A percentile compares a stretch with the other conserved stretches of the same genome.
Conservation (phyloP, 2,888 invertebrate genomes). For the Cyaniris semiargus region DNA sequence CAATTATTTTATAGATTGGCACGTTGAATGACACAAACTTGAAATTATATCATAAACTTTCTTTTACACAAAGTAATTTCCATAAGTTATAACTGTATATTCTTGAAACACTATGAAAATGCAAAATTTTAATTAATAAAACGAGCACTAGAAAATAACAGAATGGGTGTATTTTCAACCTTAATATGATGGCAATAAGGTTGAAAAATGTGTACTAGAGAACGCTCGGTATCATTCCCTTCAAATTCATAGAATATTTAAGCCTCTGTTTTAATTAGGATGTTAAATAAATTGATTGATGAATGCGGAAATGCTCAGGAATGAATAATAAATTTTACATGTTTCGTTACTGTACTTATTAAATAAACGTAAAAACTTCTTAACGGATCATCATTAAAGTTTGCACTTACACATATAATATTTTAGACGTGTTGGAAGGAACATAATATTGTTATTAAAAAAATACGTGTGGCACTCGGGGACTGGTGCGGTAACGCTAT, state of each 20-base stretch:
- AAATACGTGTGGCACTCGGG: too few relatives aligned
- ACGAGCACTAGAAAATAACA: neutral
- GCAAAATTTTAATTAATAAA: neutral
- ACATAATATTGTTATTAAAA: too few relatives aligned
- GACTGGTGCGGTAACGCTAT: too few relatives aligned
- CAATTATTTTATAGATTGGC: too few relatives aligned
- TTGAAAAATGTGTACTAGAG: neutral
- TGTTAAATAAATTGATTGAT: conserved; percentile 12
- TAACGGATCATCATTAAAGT: too few relatives aligned
- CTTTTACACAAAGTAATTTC: too few relatives aligned
- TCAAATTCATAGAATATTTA: neutral
- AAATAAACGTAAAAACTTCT: too few relatives aligned
- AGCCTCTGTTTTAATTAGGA: neutral
- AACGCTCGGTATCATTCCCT: neutral
- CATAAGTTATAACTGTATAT: too few relatives aligned
- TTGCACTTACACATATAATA: too few relatives aligned
- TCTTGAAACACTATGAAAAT: neutral
- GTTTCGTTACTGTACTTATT: neutral
- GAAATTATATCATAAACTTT: too few relatives aligned
- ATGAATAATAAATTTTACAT: neutral
- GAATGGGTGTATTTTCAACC: neutral
- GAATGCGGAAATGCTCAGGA: neutral
- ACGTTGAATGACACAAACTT: too few relatives aligned
- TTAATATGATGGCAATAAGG: neutral
- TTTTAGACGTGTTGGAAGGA: too few relatives aligned